Evolutionary conservation across 1,140 invertebrate genomes (phyloP).

Genomic region (Saccostrea cuccullata): DNA sequence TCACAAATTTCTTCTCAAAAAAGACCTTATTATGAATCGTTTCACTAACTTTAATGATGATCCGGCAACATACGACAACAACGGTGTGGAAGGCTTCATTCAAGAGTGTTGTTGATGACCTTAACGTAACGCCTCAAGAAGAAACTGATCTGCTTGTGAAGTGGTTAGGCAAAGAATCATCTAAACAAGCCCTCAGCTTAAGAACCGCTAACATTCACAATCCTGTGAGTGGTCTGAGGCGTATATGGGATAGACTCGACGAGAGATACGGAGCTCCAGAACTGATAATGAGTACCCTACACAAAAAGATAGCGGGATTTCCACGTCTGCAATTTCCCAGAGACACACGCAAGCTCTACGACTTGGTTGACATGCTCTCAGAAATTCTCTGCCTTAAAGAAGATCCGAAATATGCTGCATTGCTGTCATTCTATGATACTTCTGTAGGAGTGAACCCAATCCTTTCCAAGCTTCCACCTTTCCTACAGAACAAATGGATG

Average conservation of each 20-base stretch:
- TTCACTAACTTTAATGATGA: conserved; percentile 20
- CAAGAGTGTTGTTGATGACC: conserved; percentile 30
- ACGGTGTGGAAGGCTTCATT: conserved; percentile 37
- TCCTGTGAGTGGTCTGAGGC: background rate
- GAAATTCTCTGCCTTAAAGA: conserved; percentile 54
- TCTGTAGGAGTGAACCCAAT: conserved; percentile 45
- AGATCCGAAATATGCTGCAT: background rate
- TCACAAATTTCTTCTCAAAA: too few relatives aligned
- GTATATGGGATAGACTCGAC: conserved; percentile 42
- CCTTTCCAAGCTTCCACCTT: conserved; percentile 45
- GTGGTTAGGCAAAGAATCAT: conserved; percentile 43
- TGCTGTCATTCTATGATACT: conserved; percentile 37
- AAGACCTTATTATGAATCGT: background rate
- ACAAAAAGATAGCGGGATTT: conserved; percentile 40
- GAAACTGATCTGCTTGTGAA: conserved; percentile 49
- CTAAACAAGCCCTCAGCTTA: conserved; percentile 4
- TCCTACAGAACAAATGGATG: conserved; percentile 55
- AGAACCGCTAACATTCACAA: conserved; percentile 9
- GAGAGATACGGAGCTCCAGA: conserved; percentile 45
- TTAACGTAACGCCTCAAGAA: conserved; percentile 34
- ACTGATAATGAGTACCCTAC: conserved; percentile 44
- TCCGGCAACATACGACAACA: background rate
- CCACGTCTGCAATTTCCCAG: conserved; percentile 32
- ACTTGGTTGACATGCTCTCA: conserved; percentile 34
- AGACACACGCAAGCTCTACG: conserved; percentile 19